phyloP scores from a whole-genome alignment of 1,140 invertebrate genomes.

The Pissodes strobi region DNA sequence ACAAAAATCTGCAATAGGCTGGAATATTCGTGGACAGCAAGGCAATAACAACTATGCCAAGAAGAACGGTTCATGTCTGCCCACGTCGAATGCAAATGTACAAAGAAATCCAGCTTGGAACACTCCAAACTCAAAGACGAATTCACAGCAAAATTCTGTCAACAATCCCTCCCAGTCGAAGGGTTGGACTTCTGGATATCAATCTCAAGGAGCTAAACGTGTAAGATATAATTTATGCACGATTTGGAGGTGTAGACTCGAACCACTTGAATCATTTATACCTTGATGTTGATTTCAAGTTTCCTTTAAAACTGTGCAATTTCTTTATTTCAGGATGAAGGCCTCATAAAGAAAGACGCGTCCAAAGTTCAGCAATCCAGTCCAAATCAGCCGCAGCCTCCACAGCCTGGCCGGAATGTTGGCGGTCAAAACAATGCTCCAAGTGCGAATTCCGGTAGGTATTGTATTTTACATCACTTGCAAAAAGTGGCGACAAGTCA shows the following conservation, averaged over 20 bases:
- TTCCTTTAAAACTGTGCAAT: neutral
- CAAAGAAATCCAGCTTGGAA: constrained; percentile 4
- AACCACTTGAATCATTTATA: neutral
- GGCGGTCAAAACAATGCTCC: constrained; percentile 17
- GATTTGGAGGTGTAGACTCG: no score
- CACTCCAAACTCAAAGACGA: neutral
- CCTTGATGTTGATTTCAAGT: neutral
- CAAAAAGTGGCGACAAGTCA: no score
- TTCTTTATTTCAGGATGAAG: constrained; percentile 11
- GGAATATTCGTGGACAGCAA: constrained; percentile 14
- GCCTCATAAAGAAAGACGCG: constrained; percentile 26
- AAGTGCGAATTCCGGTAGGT: neutral
- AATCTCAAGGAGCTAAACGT: constrained; percentile 1
- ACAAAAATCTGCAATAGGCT: constrained; percentile 2
- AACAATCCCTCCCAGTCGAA: neutral
- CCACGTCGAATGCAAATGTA: no score
- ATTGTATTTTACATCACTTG: neutral
- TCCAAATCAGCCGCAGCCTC: constrained; percentile 12
- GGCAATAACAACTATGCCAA: neutral
- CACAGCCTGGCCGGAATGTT: constrained; percentile 34
- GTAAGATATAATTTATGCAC: constrained; percentile 6
- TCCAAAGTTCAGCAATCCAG: constrained; percentile 25
- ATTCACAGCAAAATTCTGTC: neutral
- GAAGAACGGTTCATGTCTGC: no score
- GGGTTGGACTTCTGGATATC: constrained; percentile 26